These are phyloP conservation scores for Calcarius lapponicus DNA, from an alignment of 2,797 vertebrate genomes.

Conservation along the genomic window DNA sequence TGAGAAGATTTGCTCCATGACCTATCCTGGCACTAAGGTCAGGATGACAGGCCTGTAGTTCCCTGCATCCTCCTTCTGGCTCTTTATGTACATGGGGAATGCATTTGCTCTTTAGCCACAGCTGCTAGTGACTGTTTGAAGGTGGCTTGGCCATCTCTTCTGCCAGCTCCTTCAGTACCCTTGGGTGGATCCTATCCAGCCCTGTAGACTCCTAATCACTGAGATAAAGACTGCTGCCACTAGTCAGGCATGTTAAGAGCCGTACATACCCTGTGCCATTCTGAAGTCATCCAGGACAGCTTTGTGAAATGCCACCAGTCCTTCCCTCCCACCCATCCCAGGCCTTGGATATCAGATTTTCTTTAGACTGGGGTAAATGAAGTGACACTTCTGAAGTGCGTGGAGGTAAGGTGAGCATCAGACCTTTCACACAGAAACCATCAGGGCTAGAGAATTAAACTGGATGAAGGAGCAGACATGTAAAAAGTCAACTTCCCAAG, in stretches of 20 bases:
- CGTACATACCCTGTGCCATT: neutral
- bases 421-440: neutral
- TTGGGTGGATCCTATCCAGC: neutral
- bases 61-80: neutral
- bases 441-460: neutral
- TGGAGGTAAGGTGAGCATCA: neutral
- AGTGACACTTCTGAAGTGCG: neutral
- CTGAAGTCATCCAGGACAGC: neutral
- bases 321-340: neutral
- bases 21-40: fast-evolving
- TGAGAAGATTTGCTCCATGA: neutral
- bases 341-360: neutral
- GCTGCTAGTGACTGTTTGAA: neutral
- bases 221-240: neutral
- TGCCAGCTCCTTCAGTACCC: neutral
- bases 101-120: neutral
- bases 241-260: neutral
- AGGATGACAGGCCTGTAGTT: neutral
- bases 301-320: neutral
- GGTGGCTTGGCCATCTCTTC: neutral
- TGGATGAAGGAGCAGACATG: neutral
- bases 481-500: neutral
- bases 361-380: neutral
- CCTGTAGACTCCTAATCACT: neutral
- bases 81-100: neutral